Percentiles rank a stretch among this genome's conserved stretches.
These are phyloP conservation scores for Rhopalosiphum maidis DNA, from an alignment of 1,140 invertebrate genomes.

Conservation along the genomic window DNA sequence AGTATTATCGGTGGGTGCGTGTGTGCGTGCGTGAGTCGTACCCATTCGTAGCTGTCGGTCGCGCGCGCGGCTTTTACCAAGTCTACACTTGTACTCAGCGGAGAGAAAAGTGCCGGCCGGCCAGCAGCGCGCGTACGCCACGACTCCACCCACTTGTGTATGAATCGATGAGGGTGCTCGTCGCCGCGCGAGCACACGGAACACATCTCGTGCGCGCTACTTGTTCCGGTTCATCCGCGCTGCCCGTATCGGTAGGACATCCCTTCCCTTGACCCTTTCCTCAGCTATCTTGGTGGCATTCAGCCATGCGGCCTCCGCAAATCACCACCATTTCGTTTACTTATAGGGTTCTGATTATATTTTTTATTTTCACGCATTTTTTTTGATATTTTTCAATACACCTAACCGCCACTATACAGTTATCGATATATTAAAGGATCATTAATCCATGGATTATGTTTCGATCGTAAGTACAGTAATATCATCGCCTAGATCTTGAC, in stretches of 20 bases:
- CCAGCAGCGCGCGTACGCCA: neutral
- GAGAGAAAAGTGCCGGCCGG: neutral
- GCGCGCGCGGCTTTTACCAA: neutral
- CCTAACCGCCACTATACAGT: neutral
- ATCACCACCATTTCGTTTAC: neutral
- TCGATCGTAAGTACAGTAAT: conserved; percentile 38
- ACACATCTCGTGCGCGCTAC: conserved; percentile 45
- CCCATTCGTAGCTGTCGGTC: neutral
- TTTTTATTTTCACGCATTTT: conserved; percentile 15
- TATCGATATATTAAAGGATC: neutral
- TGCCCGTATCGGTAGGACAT: neutral
- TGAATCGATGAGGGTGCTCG: conserved; percentile 50
- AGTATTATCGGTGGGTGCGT: neutral
- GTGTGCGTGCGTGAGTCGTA: neutral
- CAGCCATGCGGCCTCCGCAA: conserved; percentile 38
- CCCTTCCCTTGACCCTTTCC: neutral
- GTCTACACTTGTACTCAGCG: neutral
- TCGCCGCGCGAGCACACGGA: neutral
- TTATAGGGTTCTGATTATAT: neutral
- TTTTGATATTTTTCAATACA: neutral
- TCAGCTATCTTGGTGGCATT: neutral
- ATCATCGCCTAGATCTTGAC: neutral
- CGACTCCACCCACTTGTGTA: conserved; percentile 52
- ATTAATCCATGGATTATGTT: conserved; percentile 39
- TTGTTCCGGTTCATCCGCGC: conserved; percentile 52